phyloP scores from a whole-genome alignment of 2,113 vertebrate genomes.

The Microcebus lehilahytsara region DNA sequence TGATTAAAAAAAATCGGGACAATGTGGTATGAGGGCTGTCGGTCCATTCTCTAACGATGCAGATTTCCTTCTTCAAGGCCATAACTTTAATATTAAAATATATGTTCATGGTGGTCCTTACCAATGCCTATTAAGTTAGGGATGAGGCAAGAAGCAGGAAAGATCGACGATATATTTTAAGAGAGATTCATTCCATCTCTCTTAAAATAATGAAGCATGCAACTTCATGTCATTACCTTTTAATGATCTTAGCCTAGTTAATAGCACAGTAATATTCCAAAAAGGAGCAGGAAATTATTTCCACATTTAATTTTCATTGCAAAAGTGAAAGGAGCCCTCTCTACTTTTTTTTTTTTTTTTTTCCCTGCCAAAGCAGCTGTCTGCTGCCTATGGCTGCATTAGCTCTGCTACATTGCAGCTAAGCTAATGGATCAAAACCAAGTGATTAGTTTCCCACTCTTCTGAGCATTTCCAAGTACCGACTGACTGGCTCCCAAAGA shows the following conservation, averaged over 20 bases:
- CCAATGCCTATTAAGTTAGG: constrained; percentile 75
- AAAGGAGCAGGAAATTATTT: constrained; percentile 84
- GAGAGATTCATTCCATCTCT: constrained; percentile 76
- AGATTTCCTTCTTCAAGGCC: constrained; percentile 72
- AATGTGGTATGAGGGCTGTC: background rate
- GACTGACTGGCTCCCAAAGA: background rate
- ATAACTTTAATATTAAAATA: constrained; percentile 73
- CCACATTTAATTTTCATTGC: constrained; percentile 84
- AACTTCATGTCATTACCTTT: constrained; percentile 84
- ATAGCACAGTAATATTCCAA: constrained; percentile 86
- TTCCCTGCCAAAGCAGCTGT: constrained; percentile 71
- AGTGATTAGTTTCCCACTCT: constrained; percentile 74
- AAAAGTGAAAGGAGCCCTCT: constrained; percentile 75
- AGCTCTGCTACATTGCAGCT: constrained; percentile 83
- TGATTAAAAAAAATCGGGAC: constrained; percentile 21
- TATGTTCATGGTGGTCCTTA: constrained; percentile 51
- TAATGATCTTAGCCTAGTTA: constrained; percentile 85
- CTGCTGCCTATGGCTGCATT: constrained; percentile 80
- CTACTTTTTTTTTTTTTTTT: background rate
- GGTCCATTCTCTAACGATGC: constrained; percentile 37
- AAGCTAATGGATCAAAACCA: constrained; percentile 83
- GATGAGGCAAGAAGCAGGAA: constrained; percentile 75
- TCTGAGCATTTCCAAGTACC: constrained; percentile 37
- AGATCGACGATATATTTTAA: constrained; percentile 78
- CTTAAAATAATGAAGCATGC: constrained; percentile 86